Conservation (phyloP, 2,888 invertebrate genomes). For the Graphium colonna region DNA sequence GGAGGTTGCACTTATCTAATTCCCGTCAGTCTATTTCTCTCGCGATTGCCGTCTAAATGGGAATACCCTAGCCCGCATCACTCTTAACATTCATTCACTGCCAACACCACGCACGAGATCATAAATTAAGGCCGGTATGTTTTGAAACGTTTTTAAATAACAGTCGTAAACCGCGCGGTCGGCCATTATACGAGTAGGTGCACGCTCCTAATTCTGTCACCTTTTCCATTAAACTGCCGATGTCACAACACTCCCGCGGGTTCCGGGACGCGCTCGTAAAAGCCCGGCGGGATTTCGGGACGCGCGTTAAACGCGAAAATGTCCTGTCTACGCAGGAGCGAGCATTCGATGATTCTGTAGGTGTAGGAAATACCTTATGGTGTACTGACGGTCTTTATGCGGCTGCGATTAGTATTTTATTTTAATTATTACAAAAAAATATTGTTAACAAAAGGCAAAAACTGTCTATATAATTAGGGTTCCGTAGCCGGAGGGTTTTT, state of each 20-base stretch:
- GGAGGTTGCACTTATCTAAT: too few relatives aligned
- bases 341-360: not conserved
- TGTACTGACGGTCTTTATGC: too few relatives aligned
- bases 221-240: constrained; percentile 14
- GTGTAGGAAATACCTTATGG: too few relatives aligned
- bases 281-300: not conserved
- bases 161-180: not conserved
- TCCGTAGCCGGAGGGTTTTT: too few relatives aligned
- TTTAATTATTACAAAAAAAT: too few relatives aligned
- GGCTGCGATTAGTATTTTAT: too few relatives aligned
- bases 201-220: constrained; percentile 17
- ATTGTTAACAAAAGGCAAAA: too few relatives aligned
- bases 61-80: too few relatives aligned
- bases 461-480: too few relatives aligned
- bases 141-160: constrained; percentile 22
- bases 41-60: too few relatives aligned
- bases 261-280: constrained; percentile 9
- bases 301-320: not conserved
- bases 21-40: too few relatives aligned
- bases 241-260: constrained; percentile 19
- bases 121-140: constrained; percentile 14
- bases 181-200: constrained; percentile 4
- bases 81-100: not conserved
- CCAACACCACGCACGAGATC: too few relatives aligned
- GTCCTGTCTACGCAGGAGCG: not conserved